These are phyloP conservation scores for Hylia prasina DNA, from an alignment of 2,113 vertebrate species.

Conservation along the genomic window DNA sequence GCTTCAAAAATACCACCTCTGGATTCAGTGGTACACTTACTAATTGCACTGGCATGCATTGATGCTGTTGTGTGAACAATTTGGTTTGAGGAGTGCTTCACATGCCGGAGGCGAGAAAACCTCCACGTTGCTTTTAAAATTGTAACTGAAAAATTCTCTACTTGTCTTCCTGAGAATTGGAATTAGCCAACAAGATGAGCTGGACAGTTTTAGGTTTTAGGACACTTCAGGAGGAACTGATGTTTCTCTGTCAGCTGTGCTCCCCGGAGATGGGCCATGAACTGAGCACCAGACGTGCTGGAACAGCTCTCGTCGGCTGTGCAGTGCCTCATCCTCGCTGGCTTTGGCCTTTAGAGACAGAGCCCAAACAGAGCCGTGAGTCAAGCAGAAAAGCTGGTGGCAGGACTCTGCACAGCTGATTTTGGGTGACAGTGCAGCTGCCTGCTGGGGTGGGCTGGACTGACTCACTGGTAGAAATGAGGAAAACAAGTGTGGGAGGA, in stretches of 20 bases:
- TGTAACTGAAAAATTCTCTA: not conserved
- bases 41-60: not conserved
- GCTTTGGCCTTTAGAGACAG: not conserved
- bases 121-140: not conserved
- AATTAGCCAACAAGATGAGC: not conserved
- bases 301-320: not conserved
- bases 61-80: not conserved
- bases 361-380: constrained; percentile 41
- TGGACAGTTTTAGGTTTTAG: not conserved
- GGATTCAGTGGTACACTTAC: not conserved
- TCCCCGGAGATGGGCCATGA: not conserved
- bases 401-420: constrained; percentile 24
- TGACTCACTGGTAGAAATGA: constrained; percentile 49
- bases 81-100: not conserved
- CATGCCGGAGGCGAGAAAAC: not conserved
- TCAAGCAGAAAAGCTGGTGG: constrained; percentile 29
- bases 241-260: not conserved
- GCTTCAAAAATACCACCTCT: not conserved
- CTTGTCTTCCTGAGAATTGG: not conserved
- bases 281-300: not conserved
- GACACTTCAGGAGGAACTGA: too few species aligned
- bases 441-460: constrained; percentile 41
- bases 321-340: not conserved
- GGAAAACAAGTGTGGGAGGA: constrained; percentile 39
- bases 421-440: constrained; percentile 34